A percentile compares a stretch with the other conserved stretches of the same genome.
These are phyloP conservation scores for Chironomus striatipennis DNA, from an alignment of 1,140 invertebrate species.

Conservation along the genomic window DNA sequence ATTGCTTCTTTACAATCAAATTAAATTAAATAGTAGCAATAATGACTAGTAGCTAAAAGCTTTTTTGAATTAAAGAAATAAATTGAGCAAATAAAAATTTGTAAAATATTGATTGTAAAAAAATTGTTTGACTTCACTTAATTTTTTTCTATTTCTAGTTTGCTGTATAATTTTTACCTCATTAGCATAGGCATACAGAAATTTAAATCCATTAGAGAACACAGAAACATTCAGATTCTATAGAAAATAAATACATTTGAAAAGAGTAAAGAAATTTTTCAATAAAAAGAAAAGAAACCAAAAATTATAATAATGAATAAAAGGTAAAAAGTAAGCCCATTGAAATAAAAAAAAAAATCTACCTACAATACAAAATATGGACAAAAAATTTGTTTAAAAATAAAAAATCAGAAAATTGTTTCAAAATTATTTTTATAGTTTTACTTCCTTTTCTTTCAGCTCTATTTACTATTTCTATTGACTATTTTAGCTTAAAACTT, in stretches of 20 bases:
- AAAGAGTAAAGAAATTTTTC: not conserved
- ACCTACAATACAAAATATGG: not conserved
- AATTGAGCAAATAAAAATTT: not conserved
- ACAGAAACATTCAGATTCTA: not conserved
- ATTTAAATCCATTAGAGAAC: not conserved
- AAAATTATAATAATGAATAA: not conserved
- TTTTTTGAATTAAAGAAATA: not conserved
- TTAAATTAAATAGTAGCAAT: not conserved
- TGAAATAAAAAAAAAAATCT: not conserved
- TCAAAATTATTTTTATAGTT: not conserved
- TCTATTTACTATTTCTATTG: not conserved
- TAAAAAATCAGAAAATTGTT: conserved; percentile 15
- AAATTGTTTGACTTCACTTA: not conserved
- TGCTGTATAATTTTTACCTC: conserved; percentile 20
- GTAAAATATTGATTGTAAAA: not conserved
- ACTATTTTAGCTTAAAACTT: not conserved
- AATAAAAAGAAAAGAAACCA: not conserved
- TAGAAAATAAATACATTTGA: not conserved
- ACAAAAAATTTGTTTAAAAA: conserved; percentile 15
- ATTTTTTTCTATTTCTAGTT: not conserved
- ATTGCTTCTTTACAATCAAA: not conserved
- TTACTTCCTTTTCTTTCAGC: not conserved
- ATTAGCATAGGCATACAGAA: conserved; percentile 12
- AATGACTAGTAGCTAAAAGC: not conserved
- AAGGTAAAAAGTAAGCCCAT: not conserved